Percentiles rank a stretch among this genome's conserved stretches.
phyloP scores from a whole-genome alignment of 2,888 invertebrate genomes.

The Reticulitermes lucifugus region DNA sequence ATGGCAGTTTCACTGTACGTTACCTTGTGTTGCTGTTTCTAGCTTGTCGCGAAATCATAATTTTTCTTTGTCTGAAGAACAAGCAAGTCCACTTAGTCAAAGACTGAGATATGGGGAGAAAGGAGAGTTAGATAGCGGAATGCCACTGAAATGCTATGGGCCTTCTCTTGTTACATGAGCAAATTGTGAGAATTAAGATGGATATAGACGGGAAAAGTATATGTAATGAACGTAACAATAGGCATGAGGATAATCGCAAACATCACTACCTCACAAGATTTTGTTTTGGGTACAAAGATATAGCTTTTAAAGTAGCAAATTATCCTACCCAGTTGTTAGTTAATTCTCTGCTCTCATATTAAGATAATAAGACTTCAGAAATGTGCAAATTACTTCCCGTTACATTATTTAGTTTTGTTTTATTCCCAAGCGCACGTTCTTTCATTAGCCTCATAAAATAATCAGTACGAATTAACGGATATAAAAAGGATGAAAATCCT shows the following conservation, averaged over 20 bases:
- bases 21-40: not conserved
- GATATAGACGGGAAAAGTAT: not conserved
- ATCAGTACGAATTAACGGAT: too few species aligned
- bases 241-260: not conserved
- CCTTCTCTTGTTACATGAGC: not conserved
- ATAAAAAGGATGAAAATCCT: too few species aligned
- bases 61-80: conserved; percentile 68
- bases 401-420: too few species aligned
- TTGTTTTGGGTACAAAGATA: not conserved
- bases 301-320: not conserved
- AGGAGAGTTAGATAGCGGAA: not conserved
- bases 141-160: conserved; percentile 9
- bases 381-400: too few species aligned
- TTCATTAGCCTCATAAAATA: too few species aligned
- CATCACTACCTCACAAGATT: not conserved
- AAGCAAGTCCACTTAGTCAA: conserved; percentile 69
- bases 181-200: conserved; percentile 23
- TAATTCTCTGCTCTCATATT: too few species aligned
- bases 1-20: not conserved
- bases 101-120: conserved; percentile 54
- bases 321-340: too few species aligned
- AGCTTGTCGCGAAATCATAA: conserved; percentile 66
- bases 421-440: too few species aligned
- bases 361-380: too few species aligned
- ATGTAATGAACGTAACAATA: not conserved